Evolutionary conservation across 2,888 invertebrate genomes (phyloP).

Genomic region (Drepanosiphum platanoidis): DNA sequence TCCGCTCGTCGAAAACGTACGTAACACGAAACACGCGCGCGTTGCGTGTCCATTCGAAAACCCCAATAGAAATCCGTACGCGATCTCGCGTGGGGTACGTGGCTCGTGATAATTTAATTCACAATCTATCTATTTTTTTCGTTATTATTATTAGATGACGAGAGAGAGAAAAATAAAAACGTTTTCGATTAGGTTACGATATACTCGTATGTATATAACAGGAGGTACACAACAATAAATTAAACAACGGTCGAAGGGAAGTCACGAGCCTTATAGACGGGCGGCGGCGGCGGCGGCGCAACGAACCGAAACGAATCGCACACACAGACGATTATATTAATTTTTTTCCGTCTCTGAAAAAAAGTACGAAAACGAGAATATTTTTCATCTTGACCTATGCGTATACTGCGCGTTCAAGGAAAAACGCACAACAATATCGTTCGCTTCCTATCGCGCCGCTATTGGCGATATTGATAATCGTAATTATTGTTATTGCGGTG

Average conservation of each 20-base stretch:
- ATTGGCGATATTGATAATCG: not conserved
- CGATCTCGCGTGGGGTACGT: too few species aligned
- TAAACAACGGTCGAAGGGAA: not conserved
- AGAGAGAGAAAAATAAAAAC: slow-evolving; percentile 7
- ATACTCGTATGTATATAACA: not conserved
- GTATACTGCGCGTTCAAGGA: slow-evolving; percentile 44
- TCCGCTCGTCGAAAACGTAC: too few species aligned
- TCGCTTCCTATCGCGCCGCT: not conserved
- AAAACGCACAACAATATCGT: not conserved
- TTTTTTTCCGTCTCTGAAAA: not conserved
- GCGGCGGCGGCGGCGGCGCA: not conserved
- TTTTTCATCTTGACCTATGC: slow-evolving; percentile 14
- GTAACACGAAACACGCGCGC: too few species aligned
- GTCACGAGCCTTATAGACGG: slow-evolving; percentile 2
- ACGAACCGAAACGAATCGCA: not conserved
- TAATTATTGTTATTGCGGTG: not conserved
- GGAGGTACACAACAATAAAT: not conserved
- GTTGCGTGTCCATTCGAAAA: too few species aligned
- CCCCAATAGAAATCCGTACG: too few species aligned
- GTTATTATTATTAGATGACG: not conserved
- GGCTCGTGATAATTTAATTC: not conserved
- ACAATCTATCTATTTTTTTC: not conserved
- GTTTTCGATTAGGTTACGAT: not conserved
- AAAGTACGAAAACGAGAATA: not conserved
- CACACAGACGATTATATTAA: not conserved